phyloP scores from a whole-genome alignment of 2,797 vertebrate species.

The Novumbra hubbsi region DNA sequence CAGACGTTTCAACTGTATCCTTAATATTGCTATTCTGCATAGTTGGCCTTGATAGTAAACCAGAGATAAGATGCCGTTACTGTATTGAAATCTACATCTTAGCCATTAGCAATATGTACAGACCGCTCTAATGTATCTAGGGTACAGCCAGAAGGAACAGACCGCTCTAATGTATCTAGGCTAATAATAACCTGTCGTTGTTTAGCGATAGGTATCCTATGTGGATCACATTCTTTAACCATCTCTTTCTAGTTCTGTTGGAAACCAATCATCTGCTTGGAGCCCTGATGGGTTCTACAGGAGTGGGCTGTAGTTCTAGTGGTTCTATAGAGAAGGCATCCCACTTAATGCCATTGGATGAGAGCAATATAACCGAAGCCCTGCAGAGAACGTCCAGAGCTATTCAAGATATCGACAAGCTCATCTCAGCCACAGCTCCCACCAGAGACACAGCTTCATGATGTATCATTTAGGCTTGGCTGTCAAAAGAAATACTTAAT shows the following conservation, averaged over 20 bases:
- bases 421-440: conserved; percentile 48
- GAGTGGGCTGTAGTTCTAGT: conserved; percentile 1
- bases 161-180: background rate
- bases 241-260: conserved; percentile 57
- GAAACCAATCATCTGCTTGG: conserved; percentile 57
- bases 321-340: conserved; percentile 5
- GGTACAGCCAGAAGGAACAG: background rate
- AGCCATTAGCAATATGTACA: background rate
- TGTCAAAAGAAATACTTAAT: background rate
- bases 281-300: conserved; percentile 10
- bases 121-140: background rate
- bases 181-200: background rate
- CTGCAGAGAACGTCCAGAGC: conserved; percentile 68
- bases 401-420: conserved; percentile 70
- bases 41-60: background rate
- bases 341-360: conserved; percentile 29
- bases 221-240: conserved; percentile 53
- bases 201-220: background rate
- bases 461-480: background rate
- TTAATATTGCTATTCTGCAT: conserved; percentile 31
- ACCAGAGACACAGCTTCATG: conserved; percentile 25
- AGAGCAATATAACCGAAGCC: conserved; percentile 56
- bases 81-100: background rate
- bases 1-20: conserved; percentile 76
- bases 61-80: background rate